Conservation (phyloP, 2,797 vertebrate genomes). For the Lophius americanus region DNA sequence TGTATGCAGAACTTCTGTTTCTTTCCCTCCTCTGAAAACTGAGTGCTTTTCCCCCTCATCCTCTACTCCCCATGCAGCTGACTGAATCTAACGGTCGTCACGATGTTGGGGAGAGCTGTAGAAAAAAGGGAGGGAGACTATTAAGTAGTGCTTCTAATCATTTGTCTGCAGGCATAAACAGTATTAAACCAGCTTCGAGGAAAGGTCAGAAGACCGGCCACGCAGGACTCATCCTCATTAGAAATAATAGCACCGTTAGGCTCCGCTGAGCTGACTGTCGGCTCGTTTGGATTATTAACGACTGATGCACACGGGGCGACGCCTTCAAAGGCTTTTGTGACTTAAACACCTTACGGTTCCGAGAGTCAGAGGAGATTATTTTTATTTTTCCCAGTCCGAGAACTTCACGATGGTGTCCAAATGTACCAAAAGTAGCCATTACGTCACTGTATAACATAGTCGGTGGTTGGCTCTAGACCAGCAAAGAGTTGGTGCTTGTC, state of each 20-base stretch:
- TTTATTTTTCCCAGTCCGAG: too few species aligned
- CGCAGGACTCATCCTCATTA: constrained; percentile 49
- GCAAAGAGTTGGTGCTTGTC: too few species aligned
- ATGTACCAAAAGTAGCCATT: too few species aligned
- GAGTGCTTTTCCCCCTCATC: background rate
- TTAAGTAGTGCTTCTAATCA: constrained; percentile 32
- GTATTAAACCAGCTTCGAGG: constrained; percentile 46
- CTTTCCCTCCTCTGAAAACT: background rate
- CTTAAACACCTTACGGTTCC: too few species aligned
- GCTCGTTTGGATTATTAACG: constrained; percentile 46
- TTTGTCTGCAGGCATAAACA: constrained; percentile 37
- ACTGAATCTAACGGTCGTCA: constrained; percentile 2
- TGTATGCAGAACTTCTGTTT: background rate
- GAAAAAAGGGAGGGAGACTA: constrained; percentile 6
- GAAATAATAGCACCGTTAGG: constrained; percentile 39
- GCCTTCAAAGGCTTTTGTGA: constrained; percentile 5
- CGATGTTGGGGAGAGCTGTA: background rate
- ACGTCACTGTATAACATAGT: too few species aligned
- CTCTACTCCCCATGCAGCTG: background rate
- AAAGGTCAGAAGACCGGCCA: constrained; percentile 54
- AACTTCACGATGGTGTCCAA: too few species aligned
- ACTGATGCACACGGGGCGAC: constrained; percentile 17
- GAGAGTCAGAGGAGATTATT: too few species aligned
- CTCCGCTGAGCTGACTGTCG: constrained; percentile 31
- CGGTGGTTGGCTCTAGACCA: too few species aligned